Base-by-base conservation (phyloP, 2,113 vertebrate species). In the Catharus minimus region DNA sequence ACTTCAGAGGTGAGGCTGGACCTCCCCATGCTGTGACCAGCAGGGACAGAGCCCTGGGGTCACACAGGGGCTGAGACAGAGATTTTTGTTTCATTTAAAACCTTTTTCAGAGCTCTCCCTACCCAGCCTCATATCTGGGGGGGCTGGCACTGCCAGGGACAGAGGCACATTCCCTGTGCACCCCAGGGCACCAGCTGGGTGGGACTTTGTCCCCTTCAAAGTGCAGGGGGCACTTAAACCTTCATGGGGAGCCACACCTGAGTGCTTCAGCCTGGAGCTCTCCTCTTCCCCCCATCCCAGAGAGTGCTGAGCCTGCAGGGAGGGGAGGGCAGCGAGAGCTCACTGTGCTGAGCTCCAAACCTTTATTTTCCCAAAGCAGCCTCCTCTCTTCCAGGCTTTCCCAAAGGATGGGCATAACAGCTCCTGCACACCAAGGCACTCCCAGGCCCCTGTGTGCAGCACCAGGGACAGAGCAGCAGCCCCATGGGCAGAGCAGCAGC, bases 101-200 rank as follows among this genome's bases (percentile, higher is more conserved):
- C 4, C 61, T 57, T 61, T 61, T 28, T 47, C 46, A 92, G 60
- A 88, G 5, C 16, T 76, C 32, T 41, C 36, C 81, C 44, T 17
- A 1, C 1, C 11, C 20, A 11, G 6, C 18, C 10, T 11, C 19
- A 1, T 1, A 0, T 8, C 7, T 1, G 0, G 12, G 26, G 30
- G 28, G 24, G 20, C 60, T 24, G 33, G 50, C 2, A 5, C 2
- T 12, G 46, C 32, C 49, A 5, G n/a, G 39, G 62, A 20, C 43
- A 23, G 55, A 33, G 30, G 18, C 5, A 30, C n/a, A 0, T 19
- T 56, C 47, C n/a, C 65, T 36, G 22, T 18, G 67, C 65, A 36
- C 33, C 33, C 33, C 33, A 36, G 33, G 33, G 33, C 33, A 30
- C 23, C 2, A 4, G 10, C 10, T 30, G 13, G 10, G 26, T 15